Base-by-base conservation (phyloP, 64 coral and sea anemone species). In the Anthopleura sola region DNA sequence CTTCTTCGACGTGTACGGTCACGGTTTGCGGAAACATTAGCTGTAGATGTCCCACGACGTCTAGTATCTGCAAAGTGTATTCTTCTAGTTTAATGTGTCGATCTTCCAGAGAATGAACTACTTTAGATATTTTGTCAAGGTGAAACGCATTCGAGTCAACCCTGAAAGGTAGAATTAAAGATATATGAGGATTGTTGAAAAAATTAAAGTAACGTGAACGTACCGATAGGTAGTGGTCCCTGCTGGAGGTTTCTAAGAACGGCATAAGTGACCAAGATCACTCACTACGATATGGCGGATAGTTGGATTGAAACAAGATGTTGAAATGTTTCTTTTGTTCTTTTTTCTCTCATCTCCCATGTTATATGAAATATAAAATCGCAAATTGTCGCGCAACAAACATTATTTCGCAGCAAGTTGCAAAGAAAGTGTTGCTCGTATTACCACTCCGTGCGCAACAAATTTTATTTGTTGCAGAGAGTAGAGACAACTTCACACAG, bases 1-100 rank as follows among this genome's bases (percentile, higher is more conserved):
- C 31, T 12, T 51, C 46, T 49, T 75, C 84, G 53, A 66, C 87
- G 60, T 8, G 23, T 75, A 87, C 83, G 37, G 58, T 38, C 37
- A 84, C 6, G 58, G 32, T 33, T 0, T 15, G 68, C 4, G 85
- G 36, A 11, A 87, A 32, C n/a, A 82, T 60, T 8, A 62, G 69
- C 75, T 91, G 85, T 34, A 95, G 55, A 78, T 91, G 66, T 37
- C 48, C 93, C 33, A 95, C 49, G 26, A 95, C 90, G 16, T 91
- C 71, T 75, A 95, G 60, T 20, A 95, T 88, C 37, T 95, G 89
- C 58, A 91, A 37, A 3, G 89, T 95, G 56, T 91, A 95, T 55
- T 95, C 93, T 53, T 95, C 93, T 16, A 91, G 55, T 38, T 88
- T 49, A 19, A 57, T 85, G 49, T 83, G 81, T 55, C 93, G 93